A percentile compares a stretch with the other conserved stretches of the same genome.
phyloP scores from a whole-genome alignment of 2,113 vertebrate genomes.

The Oreotrochilus melanogaster region DNA sequence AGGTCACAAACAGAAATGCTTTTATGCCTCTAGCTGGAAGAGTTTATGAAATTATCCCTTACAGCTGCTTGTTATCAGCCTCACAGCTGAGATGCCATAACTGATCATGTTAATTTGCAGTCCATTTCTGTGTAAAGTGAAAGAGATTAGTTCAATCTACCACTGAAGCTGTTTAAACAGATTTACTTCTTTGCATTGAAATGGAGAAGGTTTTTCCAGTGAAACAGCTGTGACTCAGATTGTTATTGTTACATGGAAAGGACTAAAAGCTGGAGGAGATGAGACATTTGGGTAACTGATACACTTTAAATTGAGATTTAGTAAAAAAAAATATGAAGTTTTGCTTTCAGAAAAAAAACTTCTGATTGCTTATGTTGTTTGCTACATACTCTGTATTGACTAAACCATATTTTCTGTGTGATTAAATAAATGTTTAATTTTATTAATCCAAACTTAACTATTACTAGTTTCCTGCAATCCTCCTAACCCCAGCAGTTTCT shows the following conservation, averaged over 20 bases:
- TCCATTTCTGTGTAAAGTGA: constrained; percentile 43
- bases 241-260: neutral
- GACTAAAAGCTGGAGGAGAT: neutral
- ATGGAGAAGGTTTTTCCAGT: neutral
- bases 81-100: constrained; percentile 26
- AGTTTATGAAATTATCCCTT: constrained; percentile 38
- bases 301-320: neutral
- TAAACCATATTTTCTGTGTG: neutral
- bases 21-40: neutral
- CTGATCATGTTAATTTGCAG: constrained; percentile 52
- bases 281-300: neutral
- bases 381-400: neutral
- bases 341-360: neutral
- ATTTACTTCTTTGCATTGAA: constrained; percentile 34
- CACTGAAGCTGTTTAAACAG: constrained; percentile 1
- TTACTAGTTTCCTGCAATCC: neutral
- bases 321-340: neutral
- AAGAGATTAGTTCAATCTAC: constrained; percentile 61
- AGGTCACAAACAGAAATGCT: neutral
- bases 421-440: neutral
- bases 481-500: neutral
- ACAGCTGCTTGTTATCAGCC: constrained; percentile 37
- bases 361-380: neutral
- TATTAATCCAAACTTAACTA: neutral
- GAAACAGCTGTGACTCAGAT: constrained; percentile 20